Evolutionary conservation across 2,113 vertebrate genomes (phyloP).

Genomic region (Sardina pilchardus): DNA sequence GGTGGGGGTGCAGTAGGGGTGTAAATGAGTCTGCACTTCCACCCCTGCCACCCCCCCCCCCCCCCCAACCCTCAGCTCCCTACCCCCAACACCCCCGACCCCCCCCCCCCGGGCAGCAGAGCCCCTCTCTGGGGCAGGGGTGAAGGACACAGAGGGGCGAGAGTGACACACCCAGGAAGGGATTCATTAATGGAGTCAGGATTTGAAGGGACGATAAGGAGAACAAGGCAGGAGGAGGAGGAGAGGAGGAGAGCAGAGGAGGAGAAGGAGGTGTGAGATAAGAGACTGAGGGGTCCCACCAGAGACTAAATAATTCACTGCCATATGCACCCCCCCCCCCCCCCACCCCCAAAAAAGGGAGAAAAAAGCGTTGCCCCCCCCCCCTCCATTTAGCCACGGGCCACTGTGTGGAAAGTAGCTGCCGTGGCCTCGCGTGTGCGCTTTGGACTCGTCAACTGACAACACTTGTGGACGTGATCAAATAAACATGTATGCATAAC

Average conservation of each 20-base stretch:
- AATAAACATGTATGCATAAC: background rate
- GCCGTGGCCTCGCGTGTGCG: background rate
- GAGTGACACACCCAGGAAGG: slow-evolving; percentile 58
- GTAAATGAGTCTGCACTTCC: slow-evolving; percentile 18
- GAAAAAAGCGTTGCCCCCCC: background rate
- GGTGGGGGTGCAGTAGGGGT: background rate
- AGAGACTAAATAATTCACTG: background rate
- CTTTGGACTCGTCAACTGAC: background rate
- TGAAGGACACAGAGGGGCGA: background rate
- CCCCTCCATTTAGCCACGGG: background rate
- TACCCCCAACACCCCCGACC: background rate
- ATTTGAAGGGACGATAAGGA: slow-evolving; percentile 57
- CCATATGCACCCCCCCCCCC: background rate
- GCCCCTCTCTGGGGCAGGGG: background rate
- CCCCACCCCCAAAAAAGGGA: background rate
- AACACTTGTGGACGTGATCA: background rate
- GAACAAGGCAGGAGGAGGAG: background rate
- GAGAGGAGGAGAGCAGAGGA: background rate
- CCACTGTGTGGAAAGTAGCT: background rate
- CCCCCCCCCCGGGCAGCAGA: background rate
- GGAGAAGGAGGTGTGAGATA: background rate
- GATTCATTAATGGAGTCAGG: slow-evolving; percentile 66
- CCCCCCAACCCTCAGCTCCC: background rate
- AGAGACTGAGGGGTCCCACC: background rate
- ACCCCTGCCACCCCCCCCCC: slow-evolving; percentile 12